phyloP scores from a whole-genome alignment of 2,888 invertebrate species.

The Lasioglossum figueresi region DNA sequence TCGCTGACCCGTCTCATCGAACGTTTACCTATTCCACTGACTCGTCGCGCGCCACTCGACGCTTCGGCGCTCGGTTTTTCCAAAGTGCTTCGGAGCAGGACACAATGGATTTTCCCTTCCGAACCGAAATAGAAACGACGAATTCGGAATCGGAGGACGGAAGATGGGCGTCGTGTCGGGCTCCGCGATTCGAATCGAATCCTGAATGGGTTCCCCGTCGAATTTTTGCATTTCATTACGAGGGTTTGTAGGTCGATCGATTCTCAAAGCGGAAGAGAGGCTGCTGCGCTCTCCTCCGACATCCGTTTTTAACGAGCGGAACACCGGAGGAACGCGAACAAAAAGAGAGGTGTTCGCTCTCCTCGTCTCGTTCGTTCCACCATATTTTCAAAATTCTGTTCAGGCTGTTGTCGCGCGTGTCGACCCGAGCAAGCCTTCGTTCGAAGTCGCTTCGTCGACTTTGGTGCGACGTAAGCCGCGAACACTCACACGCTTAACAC shows the following conservation, averaged over 20 bases:
- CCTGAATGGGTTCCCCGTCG: conserved; percentile 44
- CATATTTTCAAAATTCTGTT: neutral
- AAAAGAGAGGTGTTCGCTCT: neutral
- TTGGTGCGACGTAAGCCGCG: neutral
- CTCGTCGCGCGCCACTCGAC: conserved; percentile 1
- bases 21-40: neutral
- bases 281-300: neutral
- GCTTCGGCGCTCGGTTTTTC: conserved; percentile 3
- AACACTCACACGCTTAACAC: no score
- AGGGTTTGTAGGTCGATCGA: conserved; percentile 50
- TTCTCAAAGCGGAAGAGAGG: conserved; percentile 10
- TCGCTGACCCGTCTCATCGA: neutral
- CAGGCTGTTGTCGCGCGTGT: neutral
- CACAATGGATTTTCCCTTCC: neutral
- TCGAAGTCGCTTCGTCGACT: neutral
- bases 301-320: conserved; percentile 5
- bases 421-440: neutral
- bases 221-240: conserved; percentile 37
- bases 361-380: neutral
- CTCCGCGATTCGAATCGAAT: conserved; percentile 15
- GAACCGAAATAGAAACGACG: conserved; percentile 1
- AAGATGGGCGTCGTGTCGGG: neutral
- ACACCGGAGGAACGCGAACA: neutral
- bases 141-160: neutral
- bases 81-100: neutral